Conservation (phyloP, 2,113 vertebrate genomes). For the Laterallus jamaicensis region DNA sequence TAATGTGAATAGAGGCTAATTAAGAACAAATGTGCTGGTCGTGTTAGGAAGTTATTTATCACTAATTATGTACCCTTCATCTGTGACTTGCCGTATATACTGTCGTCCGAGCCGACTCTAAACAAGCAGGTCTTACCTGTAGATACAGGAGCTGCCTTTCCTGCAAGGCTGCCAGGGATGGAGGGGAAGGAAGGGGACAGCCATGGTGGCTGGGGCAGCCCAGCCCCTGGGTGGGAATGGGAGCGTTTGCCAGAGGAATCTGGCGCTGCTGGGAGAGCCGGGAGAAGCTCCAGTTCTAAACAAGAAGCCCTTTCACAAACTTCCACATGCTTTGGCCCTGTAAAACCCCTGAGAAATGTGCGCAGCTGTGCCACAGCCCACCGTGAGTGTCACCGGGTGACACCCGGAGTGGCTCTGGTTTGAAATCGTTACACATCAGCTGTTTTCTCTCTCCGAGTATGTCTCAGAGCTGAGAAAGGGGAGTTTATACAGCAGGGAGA, state of each 20-base stretch:
- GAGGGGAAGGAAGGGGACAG: not conserved
- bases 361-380: not conserved
- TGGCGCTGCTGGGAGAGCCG: not conserved
- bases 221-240: not conserved
- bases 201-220: not conserved
- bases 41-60: slow-evolving; percentile 3
- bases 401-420: not conserved
- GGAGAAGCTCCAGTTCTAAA: not conserved
- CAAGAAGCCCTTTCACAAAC: not conserved
- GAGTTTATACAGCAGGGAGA: accelerated
- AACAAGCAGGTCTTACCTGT: not conserved
- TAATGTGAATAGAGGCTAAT: slow-evolving; percentile 36
- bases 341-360: not conserved
- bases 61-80: not conserved
- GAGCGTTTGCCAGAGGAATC: not conserved
- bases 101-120: not conserved
- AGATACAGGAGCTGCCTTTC: not conserved
- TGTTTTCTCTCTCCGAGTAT: not conserved
- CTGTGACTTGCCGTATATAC: not conserved
- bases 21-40: slow-evolving; percentile 25
- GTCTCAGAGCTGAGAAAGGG: not conserved
- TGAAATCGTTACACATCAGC: not conserved
- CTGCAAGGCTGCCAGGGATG: not conserved
- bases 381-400: not conserved
- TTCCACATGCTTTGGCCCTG: not conserved